Evolutionary conservation across 2,797 vertebrate genomes (phyloP), one percentile per base, ranked within the genome.

Genomic region (Forpus xanthops): DNA sequence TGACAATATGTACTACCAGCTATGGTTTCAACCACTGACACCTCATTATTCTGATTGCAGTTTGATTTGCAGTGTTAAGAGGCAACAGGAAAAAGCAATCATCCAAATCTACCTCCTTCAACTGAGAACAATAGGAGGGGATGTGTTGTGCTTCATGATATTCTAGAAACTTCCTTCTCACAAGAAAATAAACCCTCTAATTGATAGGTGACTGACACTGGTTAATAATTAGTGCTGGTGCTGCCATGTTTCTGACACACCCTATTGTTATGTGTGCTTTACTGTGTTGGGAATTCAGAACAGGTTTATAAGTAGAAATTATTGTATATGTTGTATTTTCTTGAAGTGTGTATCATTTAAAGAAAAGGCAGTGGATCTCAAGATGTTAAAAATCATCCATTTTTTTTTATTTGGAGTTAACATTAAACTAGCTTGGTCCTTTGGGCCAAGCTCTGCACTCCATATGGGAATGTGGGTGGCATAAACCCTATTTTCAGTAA

Each of bases 11-110:
- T 96, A 97, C 89, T 85, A 94, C 80, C 87, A 95, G 88, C 93
- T 91, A 97, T 91, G 75, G 96, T 85, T 98, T 96, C 89, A 96
- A 77, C 87, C 89, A 91, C 91, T 96, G 96, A 95, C 95, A 96
- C 91, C 93, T 98, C 96, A 98, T 98, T 98, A 98, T 96, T 98
- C 95, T 97, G 95, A 97, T 97, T 98, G 96, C 97, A 85, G 73
- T 96, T 97, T 97, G 96, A 98, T 98, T 97, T 97, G 96, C 92
- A 92, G 82, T 84, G 90, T 96, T 97, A 89, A 97, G 78, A 76
- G 41, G 94, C 91, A 93, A 87, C 65, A 84, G 80, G 83, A 94
- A 78, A 95, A 97, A 85, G 83, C 83, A 95, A 82, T 93, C 93
- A 97, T 72, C 89, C 64, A 92, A 93, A 86, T 89, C 85, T 90